phyloP scores from a whole-genome alignment of 2,888 invertebrate genomes.

The Sphaerolaimus hirsutus region DNA sequence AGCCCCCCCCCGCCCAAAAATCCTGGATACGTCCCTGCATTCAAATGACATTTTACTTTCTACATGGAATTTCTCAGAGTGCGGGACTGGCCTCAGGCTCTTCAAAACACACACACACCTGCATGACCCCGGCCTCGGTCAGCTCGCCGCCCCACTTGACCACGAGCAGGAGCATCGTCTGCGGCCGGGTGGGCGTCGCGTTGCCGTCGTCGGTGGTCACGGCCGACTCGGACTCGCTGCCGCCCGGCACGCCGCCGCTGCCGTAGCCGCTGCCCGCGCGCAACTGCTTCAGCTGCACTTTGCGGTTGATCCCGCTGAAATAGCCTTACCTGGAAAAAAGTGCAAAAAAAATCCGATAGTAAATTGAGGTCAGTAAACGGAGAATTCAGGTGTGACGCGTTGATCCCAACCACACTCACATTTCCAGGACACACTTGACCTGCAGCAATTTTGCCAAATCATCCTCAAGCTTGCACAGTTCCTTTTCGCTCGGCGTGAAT shows the following conservation, averaged over 20 bases:
- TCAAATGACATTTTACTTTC: too few species aligned
- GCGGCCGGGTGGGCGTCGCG: neutral
- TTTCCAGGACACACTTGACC: slow-evolving; percentile 90
- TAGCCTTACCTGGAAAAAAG: slow-evolving; percentile 60
- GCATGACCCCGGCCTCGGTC: slow-evolving; percentile 58
- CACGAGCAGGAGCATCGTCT: slow-evolving; percentile 53
- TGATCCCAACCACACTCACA: too few species aligned
- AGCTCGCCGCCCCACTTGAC: slow-evolving; percentile 98
- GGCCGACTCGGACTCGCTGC: neutral
- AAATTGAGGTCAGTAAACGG: slow-evolving; percentile 1
- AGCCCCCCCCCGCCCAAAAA: too few species aligned
- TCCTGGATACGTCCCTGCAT: too few species aligned
- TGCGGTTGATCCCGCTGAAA: slow-evolving; percentile 96
- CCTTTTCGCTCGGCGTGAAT: slow-evolving; percentile 8
- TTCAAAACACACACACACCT: too few species aligned
- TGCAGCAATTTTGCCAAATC: slow-evolving; percentile 55
- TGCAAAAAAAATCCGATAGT: slow-evolving; percentile 2
- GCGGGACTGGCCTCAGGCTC: too few species aligned
- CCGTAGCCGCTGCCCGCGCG: slow-evolving; percentile 52
- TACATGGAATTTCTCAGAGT: too few species aligned
- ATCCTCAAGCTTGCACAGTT: slow-evolving; percentile 42
- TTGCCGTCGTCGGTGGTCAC: neutral
- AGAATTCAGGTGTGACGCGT: neutral
- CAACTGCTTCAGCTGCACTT: slow-evolving; percentile 98
- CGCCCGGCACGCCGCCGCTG: neutral